phyloP scores from a whole-genome alignment of 2,888 invertebrate species.

The Kryphioiulus occultus region DNA sequence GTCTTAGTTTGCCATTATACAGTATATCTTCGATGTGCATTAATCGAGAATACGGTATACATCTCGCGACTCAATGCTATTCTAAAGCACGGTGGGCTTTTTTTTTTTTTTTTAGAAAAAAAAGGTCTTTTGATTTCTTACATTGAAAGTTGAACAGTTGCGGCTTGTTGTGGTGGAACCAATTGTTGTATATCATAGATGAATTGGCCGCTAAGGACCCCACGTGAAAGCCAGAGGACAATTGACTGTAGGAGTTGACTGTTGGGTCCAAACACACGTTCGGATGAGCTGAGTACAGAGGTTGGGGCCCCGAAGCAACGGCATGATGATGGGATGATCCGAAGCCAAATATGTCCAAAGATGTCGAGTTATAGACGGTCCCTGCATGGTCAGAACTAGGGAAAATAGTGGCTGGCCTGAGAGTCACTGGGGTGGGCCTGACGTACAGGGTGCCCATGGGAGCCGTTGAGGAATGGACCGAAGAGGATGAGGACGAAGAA shows the following conservation, averaged over 20 bases:
- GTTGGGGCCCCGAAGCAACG: background rate
- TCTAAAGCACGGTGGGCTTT: too few species aligned
- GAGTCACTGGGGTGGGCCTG: conserved; percentile 37
- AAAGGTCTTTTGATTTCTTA: background rate
- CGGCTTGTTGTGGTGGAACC: conserved; percentile 39
- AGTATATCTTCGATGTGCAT: too few species aligned
- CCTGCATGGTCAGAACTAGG: background rate
- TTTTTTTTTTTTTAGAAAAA: too few species aligned
- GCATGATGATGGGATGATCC: conserved; percentile 13
- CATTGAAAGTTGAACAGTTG: conserved; percentile 42
- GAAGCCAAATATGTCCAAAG: conserved; percentile 43
- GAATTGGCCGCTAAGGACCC: conserved; percentile 6
- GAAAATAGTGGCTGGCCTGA: background rate
- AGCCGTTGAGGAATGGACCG: background rate
- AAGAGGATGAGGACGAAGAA: background rate
- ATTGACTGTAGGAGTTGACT: background rate
- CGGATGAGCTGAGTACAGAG: conserved; percentile 33
- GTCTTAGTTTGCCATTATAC: too few species aligned
- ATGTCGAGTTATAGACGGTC: background rate
- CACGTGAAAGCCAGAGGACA: conserved; percentile 35
- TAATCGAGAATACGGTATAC: too few species aligned
- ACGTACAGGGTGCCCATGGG: background rate
- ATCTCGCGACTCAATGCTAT: too few species aligned
- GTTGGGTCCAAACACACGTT: conserved; percentile 13
- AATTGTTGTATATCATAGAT: conserved; percentile 17